phyloP scores from a whole-genome alignment of 2,888 invertebrate species.

The Zelleria hepariella region DNA sequence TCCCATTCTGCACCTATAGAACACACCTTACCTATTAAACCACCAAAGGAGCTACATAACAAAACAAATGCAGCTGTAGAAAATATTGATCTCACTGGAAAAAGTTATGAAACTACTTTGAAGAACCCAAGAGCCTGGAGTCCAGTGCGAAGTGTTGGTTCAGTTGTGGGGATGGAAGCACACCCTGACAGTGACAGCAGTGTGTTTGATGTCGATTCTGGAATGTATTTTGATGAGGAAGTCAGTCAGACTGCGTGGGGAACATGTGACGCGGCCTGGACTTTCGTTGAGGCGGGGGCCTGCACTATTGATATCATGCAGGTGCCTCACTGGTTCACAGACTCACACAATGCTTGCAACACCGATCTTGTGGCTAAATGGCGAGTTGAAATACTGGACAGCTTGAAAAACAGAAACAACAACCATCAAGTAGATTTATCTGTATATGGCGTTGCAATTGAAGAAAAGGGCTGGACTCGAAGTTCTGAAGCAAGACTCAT shows the following conservation, averaged over 20 bases:
- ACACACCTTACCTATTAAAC: constrained; percentile 74
- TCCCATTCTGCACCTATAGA: constrained; percentile 82
- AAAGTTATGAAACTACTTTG: constrained; percentile 79
- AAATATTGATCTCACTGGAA: constrained; percentile 72
- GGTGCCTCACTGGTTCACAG: constrained; percentile 84
- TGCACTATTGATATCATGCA: constrained; percentile 80
- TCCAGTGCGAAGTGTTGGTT: constrained; percentile 89
- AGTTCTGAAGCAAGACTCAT: constrained; percentile 83
- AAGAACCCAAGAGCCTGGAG: constrained; percentile 89
- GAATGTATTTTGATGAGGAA: constrained; percentile 86
- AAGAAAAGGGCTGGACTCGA: constrained; percentile 89
- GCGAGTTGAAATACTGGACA: constrained; percentile 80
- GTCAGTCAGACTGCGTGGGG: constrained; percentile 82
- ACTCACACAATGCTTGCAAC: constrained; percentile 71
- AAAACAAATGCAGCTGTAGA: constrained; percentile 48
- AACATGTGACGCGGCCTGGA: constrained; percentile 86
- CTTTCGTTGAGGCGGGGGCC: constrained; percentile 85
- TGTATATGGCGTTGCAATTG: constrained; percentile 82
- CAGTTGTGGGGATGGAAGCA: constrained; percentile 87
- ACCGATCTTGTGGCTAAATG: constrained; percentile 80
- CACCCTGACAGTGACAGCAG: constrained; percentile 88
- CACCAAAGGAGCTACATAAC: constrained; percentile 38
- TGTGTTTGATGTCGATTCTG: constrained; percentile 85
- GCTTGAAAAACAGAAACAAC: constrained; percentile 73
- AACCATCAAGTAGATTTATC: constrained; percentile 59